phyloP scores from a whole-genome alignment of 1,140 invertebrate genomes.

The Kradibia gibbosae region DNA sequence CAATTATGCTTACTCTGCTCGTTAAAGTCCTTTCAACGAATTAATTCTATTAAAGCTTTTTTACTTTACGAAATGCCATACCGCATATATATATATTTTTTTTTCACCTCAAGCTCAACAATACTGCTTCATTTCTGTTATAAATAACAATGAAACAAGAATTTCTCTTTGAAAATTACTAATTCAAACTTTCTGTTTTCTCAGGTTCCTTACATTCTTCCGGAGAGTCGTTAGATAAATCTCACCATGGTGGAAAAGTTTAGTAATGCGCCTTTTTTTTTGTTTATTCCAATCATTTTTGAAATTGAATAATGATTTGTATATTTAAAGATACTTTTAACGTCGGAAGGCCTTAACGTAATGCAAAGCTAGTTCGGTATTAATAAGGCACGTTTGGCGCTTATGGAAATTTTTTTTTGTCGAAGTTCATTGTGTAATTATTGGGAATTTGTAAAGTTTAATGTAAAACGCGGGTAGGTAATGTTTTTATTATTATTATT shows the following conservation, averaged over 20 bases:
- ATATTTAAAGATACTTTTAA: constrained; percentile 47
- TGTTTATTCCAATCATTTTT: constrained; percentile 51
- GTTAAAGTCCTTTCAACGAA: too few species aligned
- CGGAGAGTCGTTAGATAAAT: constrained; percentile 69
- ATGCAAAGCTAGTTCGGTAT: constrained; percentile 37
- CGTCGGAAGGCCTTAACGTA: constrained; percentile 24
- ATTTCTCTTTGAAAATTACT: too few species aligned
- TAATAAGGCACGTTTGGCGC: constrained; percentile 21
- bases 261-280: constrained; percentile 61
- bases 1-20: too few species aligned
- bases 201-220: constrained; percentile 72
- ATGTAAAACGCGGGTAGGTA: constrained; percentile 26
- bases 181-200: constrained; percentile 47
- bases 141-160: too few species aligned
- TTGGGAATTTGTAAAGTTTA: constrained; percentile 44
- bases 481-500: constrained; percentile 22
- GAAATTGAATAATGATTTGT: constrained; percentile 37
- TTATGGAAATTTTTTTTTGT: not conserved
- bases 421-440: constrained; percentile 31
- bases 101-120: too few species aligned
- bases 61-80: too few species aligned
- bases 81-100: too few species aligned
- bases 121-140: not conserved
- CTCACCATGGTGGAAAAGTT: constrained; percentile 67
- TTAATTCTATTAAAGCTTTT: not conserved